Base-by-base conservation (phyloP, 2,888 invertebrate genomes). In the Cheilosia grossa region DNA sequence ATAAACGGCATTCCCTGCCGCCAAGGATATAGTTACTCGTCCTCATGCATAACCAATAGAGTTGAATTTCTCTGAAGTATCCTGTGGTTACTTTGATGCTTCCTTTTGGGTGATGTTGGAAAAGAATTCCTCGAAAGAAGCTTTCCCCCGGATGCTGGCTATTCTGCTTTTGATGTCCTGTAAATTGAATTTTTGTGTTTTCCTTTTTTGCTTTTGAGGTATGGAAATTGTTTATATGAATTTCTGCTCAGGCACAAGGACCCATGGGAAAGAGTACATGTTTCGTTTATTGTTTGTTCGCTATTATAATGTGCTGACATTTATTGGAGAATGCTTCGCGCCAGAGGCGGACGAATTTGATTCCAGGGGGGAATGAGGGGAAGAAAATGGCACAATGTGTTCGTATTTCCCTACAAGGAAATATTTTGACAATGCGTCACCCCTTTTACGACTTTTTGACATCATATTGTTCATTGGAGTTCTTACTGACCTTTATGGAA, bases 81-180 rank as follows among this genome's bases (percentile, higher is more conserved):
- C 44, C 33, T 33, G 69, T 44, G 69, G 69, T 69, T 44, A 33
- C 69, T 69, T 69, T 69, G 56, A 69, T 44, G 47, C 47, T 69
- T 24, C 30, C 42, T 47, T 19, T 44, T 44, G 4, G n/a, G 6
- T 47, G 5, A n/a, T 17, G 17, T 47, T 37, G 13, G 37, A 59
- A 42, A 19, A 69, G 44, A 67, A 54, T 30, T 42, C 10, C 30
- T 56, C 56, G 30, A 47, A 33, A 56, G 47, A 30, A 56, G 44
- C 27, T 33, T 33, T 21, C 9, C 21, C 9, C 56, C 33, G 56
- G 33, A 56, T 69, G 56, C 10, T 5, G 54, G 69, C 56, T 47
- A 56, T 15, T 44, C 44, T 47, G 69, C 33, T 56, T 58, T 58
- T 69, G 56, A 69, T 69, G 51, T 51, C 51, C 21, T 51, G 21